Conservation (phyloP, 1,140 invertebrate genomes). For the Pentalonia nigronervosa region DNA sequence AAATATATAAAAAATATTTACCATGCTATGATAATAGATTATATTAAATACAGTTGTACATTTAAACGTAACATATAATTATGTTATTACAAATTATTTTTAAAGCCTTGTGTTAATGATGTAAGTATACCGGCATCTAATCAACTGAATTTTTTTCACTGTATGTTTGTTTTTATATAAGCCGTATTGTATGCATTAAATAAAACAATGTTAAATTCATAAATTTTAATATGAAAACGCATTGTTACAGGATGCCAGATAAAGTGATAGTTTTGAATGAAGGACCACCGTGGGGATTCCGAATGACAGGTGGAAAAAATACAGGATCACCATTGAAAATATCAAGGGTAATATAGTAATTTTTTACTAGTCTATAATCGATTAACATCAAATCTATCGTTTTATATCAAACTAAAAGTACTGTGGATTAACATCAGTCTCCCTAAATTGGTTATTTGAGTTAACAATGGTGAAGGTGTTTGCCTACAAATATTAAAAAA, state of each 20-base stretch:
- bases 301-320: slow-evolving; percentile 82
- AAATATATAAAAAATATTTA: no score
- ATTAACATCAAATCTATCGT: not conserved
- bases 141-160: not conserved
- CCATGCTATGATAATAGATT: not conserved
- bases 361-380: not conserved
- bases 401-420: not conserved
- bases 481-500: no score
- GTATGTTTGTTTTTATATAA: not conserved
- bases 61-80: not conserved
- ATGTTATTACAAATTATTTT: not conserved
- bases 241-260: slow-evolving; percentile 68
- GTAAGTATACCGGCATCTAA: not conserved
- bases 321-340: slow-evolving; percentile 77
- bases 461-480: not conserved
- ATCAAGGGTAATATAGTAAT: slow-evolving; percentile 74
- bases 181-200: not conserved
- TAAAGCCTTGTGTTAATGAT: no score
- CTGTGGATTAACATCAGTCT: not conserved
- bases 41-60: no score
- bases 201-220: not conserved
- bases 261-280: slow-evolving; percentile 78
- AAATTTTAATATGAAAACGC: not conserved
- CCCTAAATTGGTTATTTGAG: not conserved
- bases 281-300: slow-evolving; percentile 88